Evolutionary conservation across 2,888 invertebrate genomes (phyloP), one percentile per base, ranked within the genome.

Genomic region (Pasiphila rectangulata): DNA sequence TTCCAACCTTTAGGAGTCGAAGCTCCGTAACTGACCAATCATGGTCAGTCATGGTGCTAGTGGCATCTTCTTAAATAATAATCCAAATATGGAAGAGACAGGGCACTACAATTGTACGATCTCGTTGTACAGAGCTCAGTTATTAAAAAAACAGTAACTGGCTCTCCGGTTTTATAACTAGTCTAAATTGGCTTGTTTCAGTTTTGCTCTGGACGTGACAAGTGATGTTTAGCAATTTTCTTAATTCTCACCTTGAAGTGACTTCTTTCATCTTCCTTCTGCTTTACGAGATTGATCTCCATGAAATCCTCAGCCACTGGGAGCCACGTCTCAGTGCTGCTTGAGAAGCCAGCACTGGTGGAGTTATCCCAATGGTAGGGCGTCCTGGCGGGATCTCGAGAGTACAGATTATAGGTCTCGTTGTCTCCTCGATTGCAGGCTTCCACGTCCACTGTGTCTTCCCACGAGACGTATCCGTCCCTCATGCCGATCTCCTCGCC

Each of bases 401-500:
- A 89, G 45, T 83, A 90, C 10, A 84, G 51, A 2, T 82, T 69
- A 61, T 91, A 92, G 2, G 89, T 85, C 0, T 89, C 80, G 0
- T 81, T 77, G 24, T 85, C 78, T 0, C 92, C 92, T 15, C 88
- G 83, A 51, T 87, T 89, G 48, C 83, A 81, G 0, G 91, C 92
- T 17, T 85, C 83, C 0, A 91, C 88, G 58, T 92, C 93, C 0
- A 90, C 79, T 0, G 91, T 91, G 42, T 92, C 89, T 3, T 89
- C 79, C 79, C 87, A 92, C 52, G 90, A 84, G 41, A 92, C 86
- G 48, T 72, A 75, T 0, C 90, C 90, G 56, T 94, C 91, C 23
- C 80, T 75, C 93, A 94, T 93, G 0, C 93, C 94, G 16, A 95
- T 92, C 72, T 95, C 95, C 63, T 95, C 94, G 0, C 95, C 96